Conservation (phyloP, 1,140 invertebrate genomes). For the Drosophila serrata region DNA sequence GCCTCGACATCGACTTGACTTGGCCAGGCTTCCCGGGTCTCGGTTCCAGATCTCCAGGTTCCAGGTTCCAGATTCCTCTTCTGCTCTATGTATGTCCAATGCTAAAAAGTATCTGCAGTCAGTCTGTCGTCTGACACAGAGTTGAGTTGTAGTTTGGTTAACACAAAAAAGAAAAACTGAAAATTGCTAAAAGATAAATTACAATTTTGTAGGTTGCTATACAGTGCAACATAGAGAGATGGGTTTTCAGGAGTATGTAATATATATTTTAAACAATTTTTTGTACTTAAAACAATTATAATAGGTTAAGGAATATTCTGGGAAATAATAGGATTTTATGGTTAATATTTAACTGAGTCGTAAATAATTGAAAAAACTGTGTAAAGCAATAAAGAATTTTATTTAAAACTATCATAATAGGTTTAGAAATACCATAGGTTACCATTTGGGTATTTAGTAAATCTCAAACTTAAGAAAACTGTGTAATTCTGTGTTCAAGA, state of each 20-base stretch:
- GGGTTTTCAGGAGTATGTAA: not conserved
- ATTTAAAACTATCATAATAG: not conserved
- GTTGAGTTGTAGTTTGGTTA: slow-evolving; percentile 49
- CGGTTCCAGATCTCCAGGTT: slow-evolving; percentile 6
- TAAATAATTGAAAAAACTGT: too few species aligned
- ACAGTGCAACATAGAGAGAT: slow-evolving; percentile 1
- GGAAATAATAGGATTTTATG: too few species aligned
- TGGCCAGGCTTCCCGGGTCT: slow-evolving; percentile 6
- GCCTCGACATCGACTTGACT: slow-evolving; percentile 46
- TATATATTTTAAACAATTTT: too few species aligned
- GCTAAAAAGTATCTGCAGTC: slow-evolving; percentile 22
- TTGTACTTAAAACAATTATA: not conserved
- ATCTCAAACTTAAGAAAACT: too few species aligned
- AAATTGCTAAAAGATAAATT: slow-evolving; percentile 29
- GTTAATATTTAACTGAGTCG: too few species aligned
- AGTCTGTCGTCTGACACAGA: slow-evolving; percentile 42
- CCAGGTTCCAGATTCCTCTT: slow-evolving; percentile 15
- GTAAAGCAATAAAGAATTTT: not conserved
- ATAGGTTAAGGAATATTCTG: not conserved
- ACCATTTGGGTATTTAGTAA: too few species aligned
- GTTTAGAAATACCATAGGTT: not conserved
- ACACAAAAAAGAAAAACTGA: slow-evolving; percentile 26
- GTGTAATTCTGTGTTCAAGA: too few species aligned
- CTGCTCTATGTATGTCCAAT: slow-evolving; percentile 22
- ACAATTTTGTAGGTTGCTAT: slow-evolving; percentile 9